phyloP scores from a whole-genome alignment of 2,113 vertebrate species.

The Pygoscelis adeliae region DNA sequence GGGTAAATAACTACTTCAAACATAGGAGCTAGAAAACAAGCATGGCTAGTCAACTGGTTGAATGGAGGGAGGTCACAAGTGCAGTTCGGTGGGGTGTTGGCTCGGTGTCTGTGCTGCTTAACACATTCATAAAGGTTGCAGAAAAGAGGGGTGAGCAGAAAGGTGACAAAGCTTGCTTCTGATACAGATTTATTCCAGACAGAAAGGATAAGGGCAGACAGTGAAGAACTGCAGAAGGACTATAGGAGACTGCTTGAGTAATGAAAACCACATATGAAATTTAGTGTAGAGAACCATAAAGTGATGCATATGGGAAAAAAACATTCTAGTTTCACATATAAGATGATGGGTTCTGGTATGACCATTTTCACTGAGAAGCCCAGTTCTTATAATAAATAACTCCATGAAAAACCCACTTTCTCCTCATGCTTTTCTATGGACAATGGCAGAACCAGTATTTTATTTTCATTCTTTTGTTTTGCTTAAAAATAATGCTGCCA shows the following conservation, averaged over 20 bases:
- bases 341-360: not conserved
- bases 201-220: not conserved
- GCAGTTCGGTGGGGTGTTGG: not conserved
- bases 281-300: not conserved
- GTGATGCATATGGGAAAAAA: not conserved
- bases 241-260: not conserved
- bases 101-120: not conserved
- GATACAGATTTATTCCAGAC: not conserved
- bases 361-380: not conserved
- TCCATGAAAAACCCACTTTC: not conserved
- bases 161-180: not conserved
- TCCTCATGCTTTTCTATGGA: not conserved
- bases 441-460: not conserved
- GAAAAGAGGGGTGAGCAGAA: not conserved
- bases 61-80: not conserved
- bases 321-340: not conserved
- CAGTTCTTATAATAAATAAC: not conserved
- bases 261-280: not conserved
- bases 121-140: not conserved
- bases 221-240: not conserved
- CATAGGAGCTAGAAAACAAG: not conserved
- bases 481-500: not conserved
- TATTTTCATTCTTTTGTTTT: not conserved
- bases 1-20: not conserved
- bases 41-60: no score